These are phyloP conservation scores for Halichoeres trimaculatus DNA, from an alignment of 2,113 vertebrate species.

Conservation along the genomic window DNA sequence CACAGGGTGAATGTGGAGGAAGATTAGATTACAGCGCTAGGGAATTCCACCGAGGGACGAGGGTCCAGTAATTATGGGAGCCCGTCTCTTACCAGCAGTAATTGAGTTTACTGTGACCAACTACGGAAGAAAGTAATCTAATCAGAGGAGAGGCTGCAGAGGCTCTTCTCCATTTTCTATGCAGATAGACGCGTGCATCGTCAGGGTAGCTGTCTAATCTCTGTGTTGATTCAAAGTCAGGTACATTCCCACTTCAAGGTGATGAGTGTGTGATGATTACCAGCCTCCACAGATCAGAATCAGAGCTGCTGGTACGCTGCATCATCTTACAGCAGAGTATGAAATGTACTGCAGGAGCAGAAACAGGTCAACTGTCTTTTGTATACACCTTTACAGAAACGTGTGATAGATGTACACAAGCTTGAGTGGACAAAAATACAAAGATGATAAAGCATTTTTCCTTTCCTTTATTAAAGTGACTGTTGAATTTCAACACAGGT, in stretches of 20 bases:
- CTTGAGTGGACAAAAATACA: no score
- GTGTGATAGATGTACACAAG: no score
- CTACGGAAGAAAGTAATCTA: conserved; percentile 69
- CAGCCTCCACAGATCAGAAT: neutral
- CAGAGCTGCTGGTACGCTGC: neutral
- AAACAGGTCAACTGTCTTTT: neutral
- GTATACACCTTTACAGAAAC: neutral
- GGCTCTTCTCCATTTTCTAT: conserved; percentile 31
- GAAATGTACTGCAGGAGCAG: neutral
- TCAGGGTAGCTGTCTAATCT: neutral
- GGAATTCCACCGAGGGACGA: conserved; percentile 55
- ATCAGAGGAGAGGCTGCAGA: conserved; percentile 60
- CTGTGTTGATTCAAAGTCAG: conserved; percentile 4
- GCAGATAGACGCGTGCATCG: conserved; percentile 20
- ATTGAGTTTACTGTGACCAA: conserved; percentile 71
- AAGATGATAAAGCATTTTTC: no score
- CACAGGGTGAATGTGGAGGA: conserved; percentile 21
- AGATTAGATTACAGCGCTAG: conserved; percentile 63
- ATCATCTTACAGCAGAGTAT: neutral
- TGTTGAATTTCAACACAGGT: no score
- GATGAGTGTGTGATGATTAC: neutral
- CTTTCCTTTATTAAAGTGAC: no score
- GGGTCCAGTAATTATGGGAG: conserved; percentile 61
- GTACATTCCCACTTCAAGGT: conserved; percentile 15
- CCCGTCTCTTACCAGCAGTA: conserved; percentile 59